Evolutionary conservation across 23 tunicate genomes (phyloP), one percentile per base, ranked within the genome.

Genomic region (Ascidia mentula): DNA sequence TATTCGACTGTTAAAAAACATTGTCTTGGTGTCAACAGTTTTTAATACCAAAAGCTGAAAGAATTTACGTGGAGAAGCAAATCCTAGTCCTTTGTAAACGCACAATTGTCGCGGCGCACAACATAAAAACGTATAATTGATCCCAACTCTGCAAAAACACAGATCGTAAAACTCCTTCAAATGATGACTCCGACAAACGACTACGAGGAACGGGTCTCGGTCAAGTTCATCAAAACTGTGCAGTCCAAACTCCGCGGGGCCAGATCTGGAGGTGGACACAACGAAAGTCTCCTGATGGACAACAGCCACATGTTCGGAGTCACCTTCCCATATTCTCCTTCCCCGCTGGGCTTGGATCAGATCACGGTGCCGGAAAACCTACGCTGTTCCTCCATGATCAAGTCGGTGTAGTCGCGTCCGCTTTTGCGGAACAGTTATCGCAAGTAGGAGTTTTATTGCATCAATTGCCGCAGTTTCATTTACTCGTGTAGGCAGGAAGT

Each of bases 191-290:
- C 99, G 38, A 90, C 95, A 69, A 86, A 95, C 60, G 99, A 95
- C 45, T 95, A 95, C 89, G 99, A 95, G 79, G 99, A 95, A 74
- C 73, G 96, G 34, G 99, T 95, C n/a, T 85, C 99, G 34, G 86
- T 90, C 69, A 90, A 90, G 38, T 95, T 95, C 69, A 82, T 93
- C 32, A 88, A 85, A 69, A 59, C 60, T 36, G 94, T 93, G 0
- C 98, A 93, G 76, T 61, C 59, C 34, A 84, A 80, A 34, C 75
- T 93, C 26, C 77, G 36, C 32, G 82, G 69, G 15, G 72, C 81
- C 0, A 59, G 36, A 69, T 46, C 77, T 34, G 34, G 65, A 32
- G 31, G 18, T 69, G 60, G 59, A 6, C 72, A 36, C 6, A 18
- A 82, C 6, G 91, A 91, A 17, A 78, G 87, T 28, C 80, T 91